These are phyloP conservation scores for Machaerirhynchus nigripectus DNA, from an alignment of 2,113 vertebrate genomes.

Conservation along the genomic window DNA sequence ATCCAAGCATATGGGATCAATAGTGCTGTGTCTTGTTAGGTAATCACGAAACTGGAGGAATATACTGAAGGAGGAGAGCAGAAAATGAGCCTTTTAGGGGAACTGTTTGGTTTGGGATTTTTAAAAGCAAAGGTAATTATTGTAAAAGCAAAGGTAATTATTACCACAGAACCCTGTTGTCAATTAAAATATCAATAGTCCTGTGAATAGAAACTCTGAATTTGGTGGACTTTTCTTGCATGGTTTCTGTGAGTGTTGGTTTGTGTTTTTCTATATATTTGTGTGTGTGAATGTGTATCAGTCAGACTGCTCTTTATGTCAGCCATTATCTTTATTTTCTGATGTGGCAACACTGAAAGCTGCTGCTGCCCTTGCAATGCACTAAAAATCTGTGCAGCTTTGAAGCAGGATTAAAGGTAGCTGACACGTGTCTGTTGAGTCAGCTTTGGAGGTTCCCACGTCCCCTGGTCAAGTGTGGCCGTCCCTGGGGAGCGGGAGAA, in stretches of 20 bases:
- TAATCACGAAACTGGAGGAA: not conserved
- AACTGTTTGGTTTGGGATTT: not conserved
- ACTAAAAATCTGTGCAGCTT: not conserved
- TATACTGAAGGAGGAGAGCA: not conserved
- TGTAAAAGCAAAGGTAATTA: not conserved
- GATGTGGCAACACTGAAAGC: not conserved
- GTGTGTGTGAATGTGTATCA: not conserved
- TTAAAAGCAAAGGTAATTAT: not conserved
- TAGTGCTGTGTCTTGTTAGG: constrained; percentile 10
- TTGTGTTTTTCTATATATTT: not conserved
- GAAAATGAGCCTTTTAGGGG: not conserved
- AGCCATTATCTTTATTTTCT: not conserved
- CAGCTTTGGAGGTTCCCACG: not conserved
- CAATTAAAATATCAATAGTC: not conserved
- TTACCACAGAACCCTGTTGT: not conserved
- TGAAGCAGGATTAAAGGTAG: not conserved
- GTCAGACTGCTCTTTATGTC: not conserved
- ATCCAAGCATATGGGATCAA: constrained; percentile 5
- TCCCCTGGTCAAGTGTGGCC: not conserved
- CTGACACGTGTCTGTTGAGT: not conserved
- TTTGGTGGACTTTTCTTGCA: not conserved
- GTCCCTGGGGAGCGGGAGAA: not conserved
- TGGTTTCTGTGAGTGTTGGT: not conserved
- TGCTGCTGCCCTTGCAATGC: not conserved
- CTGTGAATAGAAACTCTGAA: not conserved